Evolutionary conservation across 2,888 invertebrate genomes (phyloP).

Genomic region (Dioctria rufipes): DNA sequence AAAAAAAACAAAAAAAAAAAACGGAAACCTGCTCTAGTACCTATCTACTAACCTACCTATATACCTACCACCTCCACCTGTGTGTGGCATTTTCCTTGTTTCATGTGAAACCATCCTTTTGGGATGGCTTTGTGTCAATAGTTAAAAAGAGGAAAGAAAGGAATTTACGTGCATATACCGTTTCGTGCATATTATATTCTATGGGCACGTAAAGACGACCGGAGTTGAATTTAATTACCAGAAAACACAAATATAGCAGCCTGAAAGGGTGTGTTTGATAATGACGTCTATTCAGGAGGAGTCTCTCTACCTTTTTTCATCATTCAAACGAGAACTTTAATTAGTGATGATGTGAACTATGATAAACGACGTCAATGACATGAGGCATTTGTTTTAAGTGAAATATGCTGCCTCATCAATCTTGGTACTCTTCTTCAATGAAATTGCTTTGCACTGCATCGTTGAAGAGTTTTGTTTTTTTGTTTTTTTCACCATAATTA

Average conservation of each 20-base stretch:
- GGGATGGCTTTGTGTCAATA: neutral
- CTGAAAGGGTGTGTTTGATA: constrained; percentile 8
- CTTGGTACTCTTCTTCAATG: too few relatives aligned
- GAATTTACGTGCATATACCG: constrained; percentile 9
- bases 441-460: too few relatives aligned
- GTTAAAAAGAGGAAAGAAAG: neutral
- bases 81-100: constrained; percentile 26
- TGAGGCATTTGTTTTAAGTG: neutral
- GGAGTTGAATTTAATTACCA: constrained; percentile 38
- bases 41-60: neutral
- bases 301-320: neutral
- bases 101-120: neutral
- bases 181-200: constrained; percentile 35
- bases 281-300: constrained; percentile 8
- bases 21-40: constrained; percentile 17
- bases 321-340: neutral
- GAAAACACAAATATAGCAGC: neutral
- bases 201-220: neutral
- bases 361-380: constrained; percentile 10
- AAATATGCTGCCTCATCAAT: neutral
- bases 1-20: too few relatives aligned
- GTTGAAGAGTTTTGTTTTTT: too few relatives aligned
- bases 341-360: neutral
- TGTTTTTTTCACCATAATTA: too few relatives aligned
- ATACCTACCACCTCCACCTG: too few relatives aligned